phyloP scores from a whole-genome alignment of 2,888 invertebrate species.

The Heliconius charithonia region DNA sequence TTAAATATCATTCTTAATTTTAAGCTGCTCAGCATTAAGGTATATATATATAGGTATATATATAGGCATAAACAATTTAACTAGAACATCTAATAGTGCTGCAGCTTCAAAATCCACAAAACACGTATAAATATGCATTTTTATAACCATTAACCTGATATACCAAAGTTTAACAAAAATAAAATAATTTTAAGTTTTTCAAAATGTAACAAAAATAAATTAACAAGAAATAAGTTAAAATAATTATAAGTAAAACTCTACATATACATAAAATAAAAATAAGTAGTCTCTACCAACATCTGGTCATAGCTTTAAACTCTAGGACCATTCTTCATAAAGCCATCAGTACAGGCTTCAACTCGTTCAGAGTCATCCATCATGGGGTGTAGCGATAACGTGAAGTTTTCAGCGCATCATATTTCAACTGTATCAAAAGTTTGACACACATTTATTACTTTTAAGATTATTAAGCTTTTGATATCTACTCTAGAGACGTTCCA shows the following conservation, averaged over 20 bases:
- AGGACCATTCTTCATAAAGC: conserved; percentile 24
- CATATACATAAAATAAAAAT: not conserved
- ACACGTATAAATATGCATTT: no score
- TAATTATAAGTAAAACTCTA: not conserved
- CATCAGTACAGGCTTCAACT: conserved; percentile 27
- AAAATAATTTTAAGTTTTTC: no score
- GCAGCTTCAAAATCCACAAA: no score
- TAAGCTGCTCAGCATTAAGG: no score
- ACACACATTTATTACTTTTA: conserved; percentile 18
- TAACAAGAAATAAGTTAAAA: not conserved
- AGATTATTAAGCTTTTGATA: conserved; percentile 14
- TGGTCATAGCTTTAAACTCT: conserved; percentile 3
- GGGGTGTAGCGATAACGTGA: conserved; percentile 23
- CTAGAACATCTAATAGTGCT: no score
- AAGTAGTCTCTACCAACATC: not conserved
- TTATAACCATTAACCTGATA: no score
- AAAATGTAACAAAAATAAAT: not conserved
- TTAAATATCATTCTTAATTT: no score
- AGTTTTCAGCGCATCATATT: conserved; percentile 31
- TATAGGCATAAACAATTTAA: no score
- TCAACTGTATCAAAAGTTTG: conserved; percentile 21
- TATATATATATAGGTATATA: no score
- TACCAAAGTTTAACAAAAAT: no score
- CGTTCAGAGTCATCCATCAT: conserved; percentile 32
- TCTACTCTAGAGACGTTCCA: conserved; percentile 5